Percentiles rank a stretch among this genome's conserved stretches.
phyloP scores from a whole-genome alignment of 2,888 invertebrate genomes.

The Macrophya annulata region DNA sequence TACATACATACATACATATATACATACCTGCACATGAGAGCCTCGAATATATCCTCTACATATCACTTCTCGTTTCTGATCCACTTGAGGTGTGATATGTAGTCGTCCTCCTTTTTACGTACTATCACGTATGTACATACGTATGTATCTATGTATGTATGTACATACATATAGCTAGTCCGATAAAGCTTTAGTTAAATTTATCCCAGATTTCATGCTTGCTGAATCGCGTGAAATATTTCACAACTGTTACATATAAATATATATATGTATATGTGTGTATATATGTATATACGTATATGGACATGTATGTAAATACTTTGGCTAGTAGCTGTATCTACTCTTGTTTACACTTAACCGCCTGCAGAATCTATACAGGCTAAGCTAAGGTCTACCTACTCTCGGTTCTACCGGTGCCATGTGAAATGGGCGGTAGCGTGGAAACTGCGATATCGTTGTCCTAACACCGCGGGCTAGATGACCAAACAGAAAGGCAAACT shows the following conservation, averaged over 20 bases:
- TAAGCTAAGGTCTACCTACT: background rate
- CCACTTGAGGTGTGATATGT: slow-evolving; percentile 10
- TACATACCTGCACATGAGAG: background rate
- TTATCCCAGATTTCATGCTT: slow-evolving; percentile 46
- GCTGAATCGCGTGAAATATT: slow-evolving; percentile 45
- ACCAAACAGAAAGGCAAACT: slow-evolving; percentile 41
- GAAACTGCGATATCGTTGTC: slow-evolving; percentile 53
- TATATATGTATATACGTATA: background rate
- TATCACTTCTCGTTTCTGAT: slow-evolving; percentile 32
- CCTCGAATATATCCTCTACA: slow-evolving; percentile 15
- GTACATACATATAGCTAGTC: background rate
- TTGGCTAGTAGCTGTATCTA: background rate
- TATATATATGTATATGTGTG: background rate
- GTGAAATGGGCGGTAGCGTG: slow-evolving; percentile 50
- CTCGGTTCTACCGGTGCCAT: background rate
- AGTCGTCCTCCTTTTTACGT: background rate
- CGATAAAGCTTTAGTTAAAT: slow-evolving; percentile 37
- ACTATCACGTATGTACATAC: background rate
- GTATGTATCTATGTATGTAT: background rate
- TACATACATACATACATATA: background rate
- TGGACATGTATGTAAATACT: background rate
- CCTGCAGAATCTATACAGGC: slow-evolving; percentile 26
- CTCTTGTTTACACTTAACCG: slow-evolving; percentile 51
- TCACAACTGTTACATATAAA: background rate
- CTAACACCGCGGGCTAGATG: slow-evolving; percentile 22